Percentiles rank a stretch among this genome's conserved stretches.
Evolutionary conservation across 2,797 vertebrate species (phyloP).

Genomic region (Enteromius viviparus): DNA sequence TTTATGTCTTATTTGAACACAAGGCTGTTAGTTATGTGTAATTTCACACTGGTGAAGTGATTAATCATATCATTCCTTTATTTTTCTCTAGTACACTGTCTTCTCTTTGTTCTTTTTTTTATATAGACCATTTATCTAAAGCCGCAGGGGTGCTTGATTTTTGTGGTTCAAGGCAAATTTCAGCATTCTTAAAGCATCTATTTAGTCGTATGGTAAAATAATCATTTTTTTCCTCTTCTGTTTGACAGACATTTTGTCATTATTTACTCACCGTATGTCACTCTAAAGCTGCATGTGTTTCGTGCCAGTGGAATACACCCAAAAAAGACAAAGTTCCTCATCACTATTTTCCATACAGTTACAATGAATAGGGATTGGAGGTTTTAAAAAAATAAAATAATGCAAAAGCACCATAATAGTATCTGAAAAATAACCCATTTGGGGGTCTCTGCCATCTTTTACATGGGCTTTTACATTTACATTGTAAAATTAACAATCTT

Average conservation of each 20-base stretch:
- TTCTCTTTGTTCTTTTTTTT: background rate
- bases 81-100: background rate
- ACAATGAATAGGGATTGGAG: background rate
- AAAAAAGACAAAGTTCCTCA: no score
- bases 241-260: background rate
- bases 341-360: background rate
- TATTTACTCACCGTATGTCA: background rate
- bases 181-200: background rate
- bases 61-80: background rate
- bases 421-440: background rate
- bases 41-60: background rate
- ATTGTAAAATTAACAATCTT: background rate
- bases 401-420: background rate
- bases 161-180: background rate
- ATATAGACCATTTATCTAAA: background rate
- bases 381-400: background rate
- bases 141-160: background rate
- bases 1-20: background rate
- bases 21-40: constrained; percentile 2
- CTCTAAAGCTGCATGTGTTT: background rate
- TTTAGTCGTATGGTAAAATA: background rate
- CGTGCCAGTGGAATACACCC: no score
- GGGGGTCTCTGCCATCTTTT: background rate
- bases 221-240: background rate
- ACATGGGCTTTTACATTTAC: background rate